phyloP scores from a whole-genome alignment of 2,113 vertebrate genomes.

The Oncorhynchus gorbuscha region DNA sequence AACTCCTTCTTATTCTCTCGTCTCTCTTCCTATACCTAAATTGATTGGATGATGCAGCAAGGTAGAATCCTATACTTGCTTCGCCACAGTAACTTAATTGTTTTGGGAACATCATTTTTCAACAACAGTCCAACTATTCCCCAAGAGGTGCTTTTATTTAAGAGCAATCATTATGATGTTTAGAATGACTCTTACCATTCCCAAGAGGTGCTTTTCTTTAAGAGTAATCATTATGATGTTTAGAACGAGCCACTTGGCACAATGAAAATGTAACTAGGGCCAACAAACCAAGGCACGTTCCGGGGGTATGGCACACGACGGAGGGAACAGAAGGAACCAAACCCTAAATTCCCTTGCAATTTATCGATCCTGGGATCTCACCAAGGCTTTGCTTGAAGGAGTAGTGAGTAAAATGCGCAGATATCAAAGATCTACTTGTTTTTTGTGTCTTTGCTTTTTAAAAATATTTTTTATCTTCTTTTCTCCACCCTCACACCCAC shows the following conservation, averaged over 20 bases:
- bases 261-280: conserved; percentile 44
- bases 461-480: conserved; percentile 2
- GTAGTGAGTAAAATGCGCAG: conserved; percentile 46
- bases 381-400: conserved; percentile 44
- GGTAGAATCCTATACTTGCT: conserved; percentile 13
- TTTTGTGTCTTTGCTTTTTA: conserved; percentile 18
- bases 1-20: neutral
- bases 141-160: conserved; percentile 51
- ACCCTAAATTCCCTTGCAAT: conserved; percentile 35
- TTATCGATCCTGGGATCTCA: conserved; percentile 63
- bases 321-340: conserved; percentile 4
- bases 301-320: conserved; percentile 17
- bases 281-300: conserved; percentile 7
- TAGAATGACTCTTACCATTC: conserved; percentile 31
- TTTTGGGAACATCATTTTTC: conserved; percentile 48
- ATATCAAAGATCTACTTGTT: conserved; percentile 61
- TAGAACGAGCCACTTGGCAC: conserved; percentile 36
- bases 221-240: conserved; percentile 56
- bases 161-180: conserved; percentile 56
- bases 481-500: conserved; percentile 18
- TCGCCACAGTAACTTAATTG: conserved; percentile 33
- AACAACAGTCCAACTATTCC: conserved; percentile 43
- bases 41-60: conserved; percentile 21
- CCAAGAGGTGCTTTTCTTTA: conserved; percentile 52
- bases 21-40: conserved; percentile 5